Conservation (phyloP, 1,140 invertebrate species). For the Drosophila rhopaloa region DNA sequence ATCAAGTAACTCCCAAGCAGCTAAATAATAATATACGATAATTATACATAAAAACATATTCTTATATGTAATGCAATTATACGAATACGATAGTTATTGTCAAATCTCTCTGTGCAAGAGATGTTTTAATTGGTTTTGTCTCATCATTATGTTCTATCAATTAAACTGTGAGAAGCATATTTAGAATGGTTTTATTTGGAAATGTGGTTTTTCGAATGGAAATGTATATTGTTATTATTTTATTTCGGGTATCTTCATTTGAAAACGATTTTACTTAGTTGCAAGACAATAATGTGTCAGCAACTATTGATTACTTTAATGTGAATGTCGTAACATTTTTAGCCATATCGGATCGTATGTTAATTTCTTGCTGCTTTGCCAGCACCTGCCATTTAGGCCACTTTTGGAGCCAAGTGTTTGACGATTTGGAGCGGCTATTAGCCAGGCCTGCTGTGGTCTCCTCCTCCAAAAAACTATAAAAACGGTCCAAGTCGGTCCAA, state of each 20-base stretch:
- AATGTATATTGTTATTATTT: too few relatives aligned
- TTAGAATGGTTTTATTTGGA: conserved; percentile 5
- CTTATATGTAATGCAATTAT: conserved; percentile 63
- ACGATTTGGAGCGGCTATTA: conserved; percentile 41
- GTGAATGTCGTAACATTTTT: conserved; percentile 29
- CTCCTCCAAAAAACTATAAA: conserved; percentile 46
- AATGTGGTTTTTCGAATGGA: too few relatives aligned
- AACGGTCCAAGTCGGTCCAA: neutral
- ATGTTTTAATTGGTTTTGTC: conserved; percentile 46
- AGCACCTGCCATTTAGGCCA: conserved; percentile 41
- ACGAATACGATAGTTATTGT: conserved; percentile 65
- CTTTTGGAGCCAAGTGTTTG: conserved; percentile 52
- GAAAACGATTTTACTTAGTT: neutral
- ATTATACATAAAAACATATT: conserved; percentile 49
- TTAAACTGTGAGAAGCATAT: conserved; percentile 54
- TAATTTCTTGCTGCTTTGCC: conserved; percentile 23
- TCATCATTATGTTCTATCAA: conserved; percentile 51
- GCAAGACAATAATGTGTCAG: too few relatives aligned
- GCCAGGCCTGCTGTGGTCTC: conserved; percentile 1
- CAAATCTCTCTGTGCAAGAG: conserved; percentile 12
- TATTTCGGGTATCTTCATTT: too few relatives aligned
- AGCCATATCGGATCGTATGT: conserved; percentile 15
- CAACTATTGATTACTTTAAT: neutral
- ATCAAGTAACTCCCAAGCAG: conserved; percentile 47
- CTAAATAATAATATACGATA: conserved; percentile 44